phyloP scores from a whole-genome alignment of 2,113 vertebrate species.

The Myiozetetes cayanensis region DNA sequence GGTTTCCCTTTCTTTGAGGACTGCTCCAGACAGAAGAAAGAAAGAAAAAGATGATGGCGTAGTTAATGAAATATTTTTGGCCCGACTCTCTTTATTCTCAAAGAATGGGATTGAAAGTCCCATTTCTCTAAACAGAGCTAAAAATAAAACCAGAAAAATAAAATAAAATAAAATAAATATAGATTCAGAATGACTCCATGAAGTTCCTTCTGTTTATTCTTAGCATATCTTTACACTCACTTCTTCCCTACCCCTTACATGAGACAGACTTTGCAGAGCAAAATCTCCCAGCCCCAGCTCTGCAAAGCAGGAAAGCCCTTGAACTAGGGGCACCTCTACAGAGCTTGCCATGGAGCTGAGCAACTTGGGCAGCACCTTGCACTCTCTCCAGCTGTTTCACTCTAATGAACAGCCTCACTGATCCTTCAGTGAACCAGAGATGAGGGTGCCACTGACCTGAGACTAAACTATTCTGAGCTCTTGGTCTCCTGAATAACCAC shows the following conservation, averaged over 20 bases:
- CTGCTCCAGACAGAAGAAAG: background rate
- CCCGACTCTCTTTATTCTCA: background rate
- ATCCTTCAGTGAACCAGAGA: background rate
- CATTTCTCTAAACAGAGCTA: background rate
- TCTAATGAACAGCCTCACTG: background rate
- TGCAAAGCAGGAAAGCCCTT: background rate
- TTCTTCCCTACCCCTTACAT: background rate
- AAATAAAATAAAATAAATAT: background rate
- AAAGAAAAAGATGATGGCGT: background rate
- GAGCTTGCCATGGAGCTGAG: background rate
- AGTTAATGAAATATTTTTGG: conserved; percentile 22
- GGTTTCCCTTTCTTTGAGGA: background rate
- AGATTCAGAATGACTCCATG: background rate
- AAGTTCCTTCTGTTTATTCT: background rate
- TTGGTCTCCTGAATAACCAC: background rate
- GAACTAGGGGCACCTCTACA: background rate
- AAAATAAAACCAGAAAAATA: conserved; percentile 4
- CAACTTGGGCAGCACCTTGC: background rate
- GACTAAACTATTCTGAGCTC: background rate
- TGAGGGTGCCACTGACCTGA: background rate
- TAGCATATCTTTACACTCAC: background rate
- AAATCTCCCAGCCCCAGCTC: background rate
- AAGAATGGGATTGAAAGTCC: background rate
- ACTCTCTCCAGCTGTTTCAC: background rate
- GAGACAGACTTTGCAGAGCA: background rate